Base-by-base conservation (phyloP, 2,888 invertebrate genomes). In the Odontothrips loti region DNA sequence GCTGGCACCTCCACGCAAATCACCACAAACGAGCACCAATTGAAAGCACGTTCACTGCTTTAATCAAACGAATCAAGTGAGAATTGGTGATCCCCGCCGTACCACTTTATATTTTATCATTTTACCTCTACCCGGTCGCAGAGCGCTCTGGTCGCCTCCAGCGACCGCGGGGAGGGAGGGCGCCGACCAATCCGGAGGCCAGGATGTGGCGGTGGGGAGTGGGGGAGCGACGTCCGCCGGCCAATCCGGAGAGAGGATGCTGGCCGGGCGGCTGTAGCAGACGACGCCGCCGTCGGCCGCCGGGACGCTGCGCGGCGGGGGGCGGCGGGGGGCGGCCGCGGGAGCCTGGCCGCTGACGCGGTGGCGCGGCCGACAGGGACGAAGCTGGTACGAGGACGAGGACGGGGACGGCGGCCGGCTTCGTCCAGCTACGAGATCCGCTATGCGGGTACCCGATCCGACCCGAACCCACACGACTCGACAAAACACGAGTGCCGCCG, bases 101-200 rank as follows among this genome's bases (percentile, higher is more conserved):
- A 75, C 68, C 68, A 75, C 68, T 75, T 75, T 75, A 75, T 75
- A 75, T 75, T 75, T 75, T 75, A 75, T 75, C 68, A 75, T 75
- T 75, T 75, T 75, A 75, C 68, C 68, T 75, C 23, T 27, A 23
- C 68, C 23, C 23, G 23, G 23, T 12, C 68, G 68, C 68, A 12
- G 68, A 75, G 68, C 68, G 68, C 68, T 75, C 68, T 75, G 68
- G 11, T 27, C 68, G 68, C 58, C 58, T 20, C 68, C 23, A 27
- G 68, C 68, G 68, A 27, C 34, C 68, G 68, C 58, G 68, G 12
- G 68, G 68, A 75, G 68, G 23, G 27, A 23, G 68, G 68, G 23
- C 27, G 27, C 68, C 23, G 68, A 43, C 34, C 34, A 43, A 43
- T 43, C 34, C 34, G 34, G 34, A 6, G 34, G 34, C 34, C 34